Percentiles rank a stretch among this genome's conserved stretches.
These are phyloP conservation scores for Gnathonemus longibarbis DNA, from an alignment of 2,113 vertebrate genomes.

Conservation along the genomic window DNA sequence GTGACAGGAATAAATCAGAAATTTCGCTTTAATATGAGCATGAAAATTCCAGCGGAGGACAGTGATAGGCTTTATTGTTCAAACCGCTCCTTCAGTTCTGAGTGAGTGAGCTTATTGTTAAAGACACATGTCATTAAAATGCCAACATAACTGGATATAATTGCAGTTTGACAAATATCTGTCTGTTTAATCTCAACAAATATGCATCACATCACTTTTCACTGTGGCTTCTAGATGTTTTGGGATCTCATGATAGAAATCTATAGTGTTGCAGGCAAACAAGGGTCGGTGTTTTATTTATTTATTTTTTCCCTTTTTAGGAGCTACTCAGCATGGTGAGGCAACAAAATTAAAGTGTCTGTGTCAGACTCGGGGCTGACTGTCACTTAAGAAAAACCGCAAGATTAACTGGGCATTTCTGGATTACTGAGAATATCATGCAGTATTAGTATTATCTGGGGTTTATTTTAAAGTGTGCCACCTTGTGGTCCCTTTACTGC, in stretches of 20 bases:
- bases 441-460: no score
- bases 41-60: neutral
- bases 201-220: neutral
- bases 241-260: neutral
- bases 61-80: neutral
- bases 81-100: neutral
- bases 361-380: neutral
- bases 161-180: neutral
- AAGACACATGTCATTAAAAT: neutral
- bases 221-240: neutral
- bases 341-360: neutral
- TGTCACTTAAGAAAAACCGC: neutral
- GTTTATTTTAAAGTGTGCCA: neutral
- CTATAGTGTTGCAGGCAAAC: neutral
- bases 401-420: constrained; percentile 26
- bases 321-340: neutral
- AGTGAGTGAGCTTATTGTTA: constrained; percentile 4
- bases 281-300: neutral
- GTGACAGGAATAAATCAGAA: neutral
- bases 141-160: neutral
- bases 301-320: neutral
- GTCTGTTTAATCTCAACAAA: neutral
- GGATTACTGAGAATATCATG: neutral
- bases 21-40: neutral
- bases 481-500: neutral